These are phyloP conservation scores for Colistium nudipinnis DNA, from an alignment of 2,113 vertebrate genomes.

Conservation along the genomic window DNA sequence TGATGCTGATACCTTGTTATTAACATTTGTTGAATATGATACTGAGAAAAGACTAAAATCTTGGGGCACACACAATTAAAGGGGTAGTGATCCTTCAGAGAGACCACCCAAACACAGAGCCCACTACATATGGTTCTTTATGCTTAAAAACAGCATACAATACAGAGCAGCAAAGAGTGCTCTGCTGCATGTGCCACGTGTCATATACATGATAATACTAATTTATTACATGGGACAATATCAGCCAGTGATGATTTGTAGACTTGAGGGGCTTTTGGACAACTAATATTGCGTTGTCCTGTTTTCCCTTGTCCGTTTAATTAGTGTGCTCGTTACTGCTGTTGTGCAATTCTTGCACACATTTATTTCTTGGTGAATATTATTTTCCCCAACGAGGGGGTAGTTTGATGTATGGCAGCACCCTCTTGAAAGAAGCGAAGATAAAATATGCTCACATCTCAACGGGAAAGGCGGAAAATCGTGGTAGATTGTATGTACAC, in stretches of 20 bases:
- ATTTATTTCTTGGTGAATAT: conserved; percentile 24
- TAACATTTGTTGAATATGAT: conserved; percentile 33
- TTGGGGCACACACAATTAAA: background rate
- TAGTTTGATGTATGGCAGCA: conserved; percentile 30
- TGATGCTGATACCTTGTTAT: conserved; percentile 16
- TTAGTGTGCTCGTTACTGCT: conserved; percentile 8
- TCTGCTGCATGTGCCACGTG: background rate
- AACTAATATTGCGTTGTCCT: background rate
- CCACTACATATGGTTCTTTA: too few relatives aligned
- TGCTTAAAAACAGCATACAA: background rate
- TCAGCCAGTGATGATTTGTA: background rate
- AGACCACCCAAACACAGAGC: too few relatives aligned
- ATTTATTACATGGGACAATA: background rate
- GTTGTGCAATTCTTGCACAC: background rate
- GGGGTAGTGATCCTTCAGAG: too few relatives aligned
- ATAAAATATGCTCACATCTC: conserved; percentile 41
- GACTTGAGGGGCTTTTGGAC: conserved; percentile 7
- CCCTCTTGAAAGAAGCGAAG: background rate
- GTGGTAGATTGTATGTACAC: conserved; percentile 9
- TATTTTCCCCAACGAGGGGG: background rate
- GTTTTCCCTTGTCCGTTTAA: background rate
- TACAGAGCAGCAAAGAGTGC: background rate
- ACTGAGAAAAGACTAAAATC: conserved; percentile 6
- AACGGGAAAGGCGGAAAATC: conserved; percentile 8
- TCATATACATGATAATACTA: background rate